A percentile compares a stretch with the other conserved stretches of the same genome.
phyloP scores from a whole-genome alignment of 2,797 vertebrate species.

The Karalla daura region DNA sequence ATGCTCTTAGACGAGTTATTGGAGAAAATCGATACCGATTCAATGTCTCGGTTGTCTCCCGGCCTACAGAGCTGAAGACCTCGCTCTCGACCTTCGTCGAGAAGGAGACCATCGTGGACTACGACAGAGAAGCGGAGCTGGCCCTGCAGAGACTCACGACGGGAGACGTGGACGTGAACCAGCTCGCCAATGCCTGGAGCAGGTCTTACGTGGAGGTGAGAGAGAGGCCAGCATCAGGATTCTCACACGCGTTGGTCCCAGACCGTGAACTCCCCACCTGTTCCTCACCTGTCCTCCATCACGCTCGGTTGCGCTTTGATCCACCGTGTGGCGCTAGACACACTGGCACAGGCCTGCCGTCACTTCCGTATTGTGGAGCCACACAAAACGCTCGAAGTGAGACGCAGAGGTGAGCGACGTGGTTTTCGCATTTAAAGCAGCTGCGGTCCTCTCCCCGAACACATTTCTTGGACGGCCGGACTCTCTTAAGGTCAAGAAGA shows the following conservation, averaged over 20 bases:
- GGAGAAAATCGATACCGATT: too few relatives aligned
- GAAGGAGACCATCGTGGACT: constrained; percentile 88
- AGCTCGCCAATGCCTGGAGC: constrained; percentile 89
- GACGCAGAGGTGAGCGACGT: not conserved
- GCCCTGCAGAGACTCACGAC: constrained; percentile 88
- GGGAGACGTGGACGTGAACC: constrained; percentile 87
- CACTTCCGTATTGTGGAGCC: not conserved
- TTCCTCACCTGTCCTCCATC: too few relatives aligned
- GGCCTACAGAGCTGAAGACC: constrained; percentile 86
- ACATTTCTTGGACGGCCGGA: constrained; percentile 36
- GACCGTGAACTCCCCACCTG: too few relatives aligned
- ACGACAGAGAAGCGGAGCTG: constrained; percentile 89
- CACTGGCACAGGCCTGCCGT: too few relatives aligned
- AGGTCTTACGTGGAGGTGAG: constrained; percentile 92
- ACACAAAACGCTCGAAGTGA: constrained; percentile 14
- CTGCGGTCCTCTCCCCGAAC: not conserved
- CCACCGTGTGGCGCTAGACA: too few relatives aligned
- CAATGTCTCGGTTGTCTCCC: too few relatives aligned
- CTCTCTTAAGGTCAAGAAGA: constrained; percentile 28
- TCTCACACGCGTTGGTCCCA: too few relatives aligned
- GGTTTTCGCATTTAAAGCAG: constrained; percentile 24
- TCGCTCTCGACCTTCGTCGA: constrained; percentile 88
- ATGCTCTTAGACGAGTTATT: too few relatives aligned
- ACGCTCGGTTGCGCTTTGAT: constrained; percentile 34
- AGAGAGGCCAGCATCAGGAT: not conserved